Evolutionary conservation across 2,888 invertebrate genomes (phyloP).

Genomic region (Caenorhabditis drosophilae): DNA sequence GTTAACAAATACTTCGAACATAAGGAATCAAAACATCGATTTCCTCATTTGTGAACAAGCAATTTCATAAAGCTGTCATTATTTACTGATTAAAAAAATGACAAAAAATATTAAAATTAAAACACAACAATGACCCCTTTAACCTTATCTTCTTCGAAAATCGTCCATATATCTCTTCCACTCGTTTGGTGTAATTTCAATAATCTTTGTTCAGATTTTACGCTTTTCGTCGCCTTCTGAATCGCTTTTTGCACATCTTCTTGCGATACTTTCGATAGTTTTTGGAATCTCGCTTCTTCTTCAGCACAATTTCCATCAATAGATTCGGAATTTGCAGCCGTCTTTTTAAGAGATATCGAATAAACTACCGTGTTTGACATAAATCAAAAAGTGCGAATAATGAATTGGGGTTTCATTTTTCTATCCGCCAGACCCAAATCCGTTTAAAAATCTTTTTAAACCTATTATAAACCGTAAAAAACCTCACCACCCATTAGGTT

Average conservation of each 20-base stretch:
- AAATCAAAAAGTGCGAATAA: neutral
- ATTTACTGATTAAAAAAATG: neutral
- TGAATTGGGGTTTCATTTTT: neutral
- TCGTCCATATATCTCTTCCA: conserved; percentile 1
- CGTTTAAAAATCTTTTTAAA: no score
- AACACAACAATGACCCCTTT: no score
- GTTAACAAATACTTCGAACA: no score
- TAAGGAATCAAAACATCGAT: no score
- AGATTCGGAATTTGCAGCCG: neutral
- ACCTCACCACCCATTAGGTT: neutral
- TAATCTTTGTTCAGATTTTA: neutral
- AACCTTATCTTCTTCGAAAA: conserved; percentile 3
- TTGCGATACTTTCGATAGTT: neutral
- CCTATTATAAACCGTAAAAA: neutral
- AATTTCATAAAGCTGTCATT: no score
- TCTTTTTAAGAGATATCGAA: conserved; percentile 23
- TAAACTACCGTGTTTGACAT: conserved; percentile 25
- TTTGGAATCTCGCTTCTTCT: neutral
- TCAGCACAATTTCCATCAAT: no score
- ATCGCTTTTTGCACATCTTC: conserved; percentile 7
- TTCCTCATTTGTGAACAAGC: no score
- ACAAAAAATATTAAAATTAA: neutral
- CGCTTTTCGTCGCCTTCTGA: neutral
- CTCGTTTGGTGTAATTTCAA: neutral
- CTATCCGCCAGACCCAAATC: neutral